These are phyloP conservation scores for Tyrophagus putrescentiae DNA, from an alignment of 1,140 invertebrate genomes.

Conservation along the genomic window DNA sequence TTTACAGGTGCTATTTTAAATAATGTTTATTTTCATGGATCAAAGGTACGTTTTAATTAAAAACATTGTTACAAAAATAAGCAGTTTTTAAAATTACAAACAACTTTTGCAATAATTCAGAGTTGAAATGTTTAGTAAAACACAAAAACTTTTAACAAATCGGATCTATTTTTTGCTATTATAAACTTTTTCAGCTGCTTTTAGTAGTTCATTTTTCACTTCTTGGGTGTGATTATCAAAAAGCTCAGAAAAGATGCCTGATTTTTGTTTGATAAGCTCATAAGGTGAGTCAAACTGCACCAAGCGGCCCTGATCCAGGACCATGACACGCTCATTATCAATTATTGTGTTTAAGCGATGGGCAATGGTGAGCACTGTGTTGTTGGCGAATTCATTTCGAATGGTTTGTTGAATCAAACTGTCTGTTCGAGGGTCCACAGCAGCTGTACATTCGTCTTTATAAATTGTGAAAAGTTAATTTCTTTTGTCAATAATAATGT, in stretches of 20 bases:
- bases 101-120: too few species aligned
- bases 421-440: conserved; percentile 35
- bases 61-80: too few species aligned
- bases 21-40: too few species aligned
- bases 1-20: too few species aligned
- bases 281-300: conserved; percentile 25
- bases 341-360: conserved; percentile 37
- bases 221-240: neutral
- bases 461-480: too few species aligned
- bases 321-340: conserved; percentile 31
- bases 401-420: conserved; percentile 35
- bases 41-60: too few species aligned
- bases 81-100: too few species aligned
- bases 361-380: conserved; percentile 37
- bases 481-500: too few species aligned
- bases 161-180: too few species aligned
- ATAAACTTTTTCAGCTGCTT: neutral
- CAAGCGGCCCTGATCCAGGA: conserved; percentile 25
- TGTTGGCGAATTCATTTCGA: conserved; percentile 32
- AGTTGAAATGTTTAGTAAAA: too few species aligned
- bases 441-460: conserved; percentile 38
- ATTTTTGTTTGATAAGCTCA: neutral
- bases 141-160: too few species aligned
- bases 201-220: neutral
- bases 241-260: too few species aligned